A percentile compares a stretch with the other conserved stretches of the same genome.
Conservation (phyloP, 2,113 vertebrate species). For the Trichechus manatus region DNA sequence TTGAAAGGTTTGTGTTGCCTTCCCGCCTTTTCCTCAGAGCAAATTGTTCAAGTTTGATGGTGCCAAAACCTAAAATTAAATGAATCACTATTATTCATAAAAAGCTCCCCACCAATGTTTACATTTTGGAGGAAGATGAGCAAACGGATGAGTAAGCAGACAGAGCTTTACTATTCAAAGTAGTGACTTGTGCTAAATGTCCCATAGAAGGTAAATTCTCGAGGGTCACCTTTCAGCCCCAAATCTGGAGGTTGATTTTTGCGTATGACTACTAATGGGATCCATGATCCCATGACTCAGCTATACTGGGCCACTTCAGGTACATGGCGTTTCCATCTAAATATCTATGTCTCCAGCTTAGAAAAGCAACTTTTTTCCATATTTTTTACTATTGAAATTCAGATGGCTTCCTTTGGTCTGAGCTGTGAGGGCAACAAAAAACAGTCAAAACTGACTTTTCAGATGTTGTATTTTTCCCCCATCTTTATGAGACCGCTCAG, state of each 20-base stretch:
- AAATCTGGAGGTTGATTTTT: neutral
- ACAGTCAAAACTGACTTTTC: conserved; percentile 17
- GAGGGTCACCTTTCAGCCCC: neutral
- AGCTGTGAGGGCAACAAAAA: conserved; percentile 35
- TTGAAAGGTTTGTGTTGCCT: conserved; percentile 35
- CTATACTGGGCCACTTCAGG: neutral
- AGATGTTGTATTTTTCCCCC: neutral
- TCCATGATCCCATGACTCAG: neutral
- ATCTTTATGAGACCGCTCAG: neutral
- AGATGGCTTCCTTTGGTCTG: neutral
- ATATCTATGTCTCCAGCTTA: neutral
- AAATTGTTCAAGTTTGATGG: neutral
- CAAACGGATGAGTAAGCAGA: neutral
- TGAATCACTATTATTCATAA: conserved; percentile 3
- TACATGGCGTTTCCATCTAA: neutral
- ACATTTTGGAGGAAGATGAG: neutral
- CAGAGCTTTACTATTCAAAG: conserved; percentile 4
- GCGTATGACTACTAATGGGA: neutral
- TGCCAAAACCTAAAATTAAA: neutral
- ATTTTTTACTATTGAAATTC: conserved; percentile 14
- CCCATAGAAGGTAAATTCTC: neutral
- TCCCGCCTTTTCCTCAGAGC: neutral
- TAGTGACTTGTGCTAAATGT: neutral
- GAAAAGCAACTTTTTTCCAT: neutral
- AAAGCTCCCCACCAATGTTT: neutral